Conservation (phyloP, 2,113 vertebrate species). For the Pseudopodoces humilis region DNA sequence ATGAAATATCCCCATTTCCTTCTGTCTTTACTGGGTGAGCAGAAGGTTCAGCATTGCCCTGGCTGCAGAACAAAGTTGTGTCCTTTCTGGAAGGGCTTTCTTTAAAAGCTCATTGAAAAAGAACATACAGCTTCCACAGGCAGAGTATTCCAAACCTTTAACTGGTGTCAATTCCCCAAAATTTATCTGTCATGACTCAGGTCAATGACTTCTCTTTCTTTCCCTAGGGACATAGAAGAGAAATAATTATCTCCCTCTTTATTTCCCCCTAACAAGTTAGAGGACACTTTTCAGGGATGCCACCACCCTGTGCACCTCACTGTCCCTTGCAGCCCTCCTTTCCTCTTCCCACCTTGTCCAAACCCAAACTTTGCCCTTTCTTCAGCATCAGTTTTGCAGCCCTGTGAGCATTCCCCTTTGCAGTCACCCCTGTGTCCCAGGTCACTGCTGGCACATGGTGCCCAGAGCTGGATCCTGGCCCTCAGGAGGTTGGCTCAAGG, state of each 20-base stretch:
- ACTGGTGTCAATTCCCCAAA: background rate
- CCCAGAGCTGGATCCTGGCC: background rate
- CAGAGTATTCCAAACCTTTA: background rate
- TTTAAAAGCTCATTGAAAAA: background rate
- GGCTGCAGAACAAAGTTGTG: background rate
- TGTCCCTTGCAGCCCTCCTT: background rate
- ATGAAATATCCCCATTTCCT: background rate
- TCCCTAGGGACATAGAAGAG: background rate
- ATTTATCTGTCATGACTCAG: background rate
- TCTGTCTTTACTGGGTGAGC: background rate
- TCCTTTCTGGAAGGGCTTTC: background rate
- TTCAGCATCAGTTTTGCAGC: background rate
- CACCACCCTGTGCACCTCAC: background rate
- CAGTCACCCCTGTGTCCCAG: background rate
- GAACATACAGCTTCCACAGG: background rate
- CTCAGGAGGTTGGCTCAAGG: background rate
- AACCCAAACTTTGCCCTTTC: background rate
- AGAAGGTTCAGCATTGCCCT: background rate
- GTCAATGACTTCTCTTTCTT: background rate
- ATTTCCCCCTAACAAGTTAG: background rate
- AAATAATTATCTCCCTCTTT: background rate
- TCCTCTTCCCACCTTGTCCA: background rate
- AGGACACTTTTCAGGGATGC: background rate
- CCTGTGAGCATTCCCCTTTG: background rate
- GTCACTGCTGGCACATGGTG: fast-evolving